These are phyloP conservation scores for Trididemnum clinides DNA, from an alignment of 23 tunicate species.

Conservation along the genomic window DNA sequence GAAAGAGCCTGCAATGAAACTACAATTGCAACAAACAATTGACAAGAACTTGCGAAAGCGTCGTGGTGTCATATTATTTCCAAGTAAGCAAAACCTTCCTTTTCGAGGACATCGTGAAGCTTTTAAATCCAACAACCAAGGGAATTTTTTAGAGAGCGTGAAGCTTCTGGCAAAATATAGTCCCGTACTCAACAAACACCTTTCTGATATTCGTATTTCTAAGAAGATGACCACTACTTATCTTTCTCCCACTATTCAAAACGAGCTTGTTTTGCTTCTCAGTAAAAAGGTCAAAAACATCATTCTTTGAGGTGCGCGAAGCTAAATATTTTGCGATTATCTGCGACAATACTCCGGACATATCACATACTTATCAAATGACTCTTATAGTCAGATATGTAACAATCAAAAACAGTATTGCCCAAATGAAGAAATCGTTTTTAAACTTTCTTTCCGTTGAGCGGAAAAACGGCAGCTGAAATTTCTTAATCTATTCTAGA, in stretches of 20 bases:
- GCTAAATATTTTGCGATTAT: slow-evolving; percentile 65
- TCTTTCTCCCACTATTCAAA: slow-evolving; percentile 56
- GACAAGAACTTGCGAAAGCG: no score
- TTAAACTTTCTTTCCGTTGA: slow-evolving; percentile 43
- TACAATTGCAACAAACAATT: no score
- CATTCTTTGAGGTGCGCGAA: slow-evolving; percentile 58
- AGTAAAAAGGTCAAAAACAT: slow-evolving; percentile 60
- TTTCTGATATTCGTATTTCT: slow-evolving; percentile 55
- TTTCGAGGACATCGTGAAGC: no score
- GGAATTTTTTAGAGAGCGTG: no score
- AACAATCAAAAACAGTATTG: slow-evolving; percentile 30
- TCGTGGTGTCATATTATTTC: no score
- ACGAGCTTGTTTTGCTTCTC: slow-evolving; percentile 58
- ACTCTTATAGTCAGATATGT: slow-evolving; percentile 51
- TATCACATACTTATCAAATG: slow-evolving; percentile 59
- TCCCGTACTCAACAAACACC: slow-evolving; percentile 59
- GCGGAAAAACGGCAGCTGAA: slow-evolving; percentile 49
- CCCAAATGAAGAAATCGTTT: slow-evolving; percentile 31
- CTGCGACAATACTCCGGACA: slow-evolving; percentile 64
- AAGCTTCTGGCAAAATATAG: no score
- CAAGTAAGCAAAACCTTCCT: no score
- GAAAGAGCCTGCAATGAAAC: no score
- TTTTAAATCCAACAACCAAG: no score
- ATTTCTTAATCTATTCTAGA: slow-evolving; percentile 46
- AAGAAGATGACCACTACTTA: slow-evolving; percentile 54